phyloP scores from a whole-genome alignment of 2,797 vertebrate genomes.

The Spheniscus humboldti region DNA sequence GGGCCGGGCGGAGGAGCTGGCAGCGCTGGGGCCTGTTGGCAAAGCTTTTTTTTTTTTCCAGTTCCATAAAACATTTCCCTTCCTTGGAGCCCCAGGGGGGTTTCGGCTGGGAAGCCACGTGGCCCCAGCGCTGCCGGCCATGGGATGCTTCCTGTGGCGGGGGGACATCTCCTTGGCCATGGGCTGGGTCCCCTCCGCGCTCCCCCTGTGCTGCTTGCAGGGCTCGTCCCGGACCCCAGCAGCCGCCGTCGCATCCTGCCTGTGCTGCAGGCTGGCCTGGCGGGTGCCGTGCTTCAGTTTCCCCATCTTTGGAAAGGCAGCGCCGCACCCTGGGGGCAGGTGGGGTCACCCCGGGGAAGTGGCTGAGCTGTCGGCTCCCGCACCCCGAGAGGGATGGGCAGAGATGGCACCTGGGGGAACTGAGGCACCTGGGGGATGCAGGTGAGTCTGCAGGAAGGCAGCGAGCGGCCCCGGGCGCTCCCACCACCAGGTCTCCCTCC shows the following conservation, averaged over 20 bases:
- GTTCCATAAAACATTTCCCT: conserved; percentile 30
- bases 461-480: fast-evolving
- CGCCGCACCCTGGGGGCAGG: background rate
- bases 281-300: background rate
- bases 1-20: background rate
- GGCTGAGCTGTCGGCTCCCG: background rate
- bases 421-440: background rate
- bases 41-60: background rate
- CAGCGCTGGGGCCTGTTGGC: background rate
- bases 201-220: background rate
- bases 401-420: background rate
- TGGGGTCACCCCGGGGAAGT: background rate
- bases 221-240: background rate
- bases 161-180: background rate
- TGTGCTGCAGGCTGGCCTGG: background rate
- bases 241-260: fast-evolving
- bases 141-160: background rate
- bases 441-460: background rate
- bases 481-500: fast-evolving
- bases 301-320: background rate
- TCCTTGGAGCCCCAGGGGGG: background rate
- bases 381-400: fast-evolving
- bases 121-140: background rate
- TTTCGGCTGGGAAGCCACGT: conserved; percentile 1
- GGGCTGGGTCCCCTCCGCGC: fast-evolving